phyloP scores from a whole-genome alignment of 2,888 invertebrate species.

The Trissolcus brochymenae region DNA sequence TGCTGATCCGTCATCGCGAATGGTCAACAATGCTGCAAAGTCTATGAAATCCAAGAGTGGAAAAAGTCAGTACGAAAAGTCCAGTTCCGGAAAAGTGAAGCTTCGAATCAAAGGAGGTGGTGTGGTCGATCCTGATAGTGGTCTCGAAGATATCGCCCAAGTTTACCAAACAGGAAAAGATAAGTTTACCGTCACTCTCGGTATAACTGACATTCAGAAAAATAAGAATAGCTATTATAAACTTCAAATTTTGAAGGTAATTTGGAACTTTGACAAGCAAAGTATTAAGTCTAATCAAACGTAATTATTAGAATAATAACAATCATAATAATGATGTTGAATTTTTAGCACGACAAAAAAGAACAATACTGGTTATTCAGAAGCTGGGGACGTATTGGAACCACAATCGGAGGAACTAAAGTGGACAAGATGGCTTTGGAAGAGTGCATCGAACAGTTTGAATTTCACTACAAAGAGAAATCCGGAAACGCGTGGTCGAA shows the following conservation, averaged over 20 bases:
- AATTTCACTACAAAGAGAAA: slow-evolving; percentile 83
- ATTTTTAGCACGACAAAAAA: slow-evolving; percentile 78
- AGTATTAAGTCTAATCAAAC: not conserved
- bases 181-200: slow-evolving; percentile 88
- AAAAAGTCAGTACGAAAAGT: slow-evolving; percentile 80
- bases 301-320: not conserved
- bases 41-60: slow-evolving; percentile 78
- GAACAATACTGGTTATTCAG: slow-evolving; percentile 88
- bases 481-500: slow-evolving; percentile 88
- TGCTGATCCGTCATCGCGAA: slow-evolving; percentile 80
- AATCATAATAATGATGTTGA: not conserved
- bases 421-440: slow-evolving; percentile 78
- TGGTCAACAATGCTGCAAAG: slow-evolving; percentile 79
- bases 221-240: slow-evolving; percentile 97
- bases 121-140: slow-evolving; percentile 95
- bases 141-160: slow-evolving; percentile 86
- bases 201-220: slow-evolving; percentile 88
- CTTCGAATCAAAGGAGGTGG: slow-evolving; percentile 87
- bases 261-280: not conserved
- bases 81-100: slow-evolving; percentile 80
- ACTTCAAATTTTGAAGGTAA: slow-evolving; percentile 87
- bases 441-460: slow-evolving; percentile 82
- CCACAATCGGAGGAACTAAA: slow-evolving; percentile 89
- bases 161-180: slow-evolving; percentile 82
- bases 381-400: slow-evolving; percentile 96